Base-by-base conservation (phyloP, 2,888 invertebrate species). In the Cancer borealis region DNA sequence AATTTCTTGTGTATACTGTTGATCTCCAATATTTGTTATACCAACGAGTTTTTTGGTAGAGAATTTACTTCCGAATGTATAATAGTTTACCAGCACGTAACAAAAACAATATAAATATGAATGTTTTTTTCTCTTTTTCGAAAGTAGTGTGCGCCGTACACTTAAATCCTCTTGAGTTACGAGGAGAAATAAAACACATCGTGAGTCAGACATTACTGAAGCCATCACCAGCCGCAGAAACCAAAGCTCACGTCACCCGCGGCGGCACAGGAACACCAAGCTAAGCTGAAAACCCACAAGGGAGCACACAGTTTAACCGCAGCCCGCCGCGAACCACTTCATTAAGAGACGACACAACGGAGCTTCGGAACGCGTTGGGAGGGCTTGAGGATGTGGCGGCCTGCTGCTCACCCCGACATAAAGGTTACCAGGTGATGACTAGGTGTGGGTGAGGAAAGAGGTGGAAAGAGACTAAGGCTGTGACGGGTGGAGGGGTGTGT, bases 251-350 rank as follows among this genome's bases (percentile, higher is more conserved):
- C 84, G 84, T 39, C 84, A 39, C 84, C 39, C 10, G 6, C 84
- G 10, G 84, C 84, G 14, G 39, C 39, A 39, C 73, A 84, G 84
- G 39, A 84, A 84, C 14, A 84, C 1, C 14, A 30, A 14, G 84
- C 26, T 84, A 84, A 84, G 84, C 39, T 30, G 39, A 14, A 84
- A 84, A 84, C 84, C 84, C 84, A 84, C 84, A 84, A 84, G 84
- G 39, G 84, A 84, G 84, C 30, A 39, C 14, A 39, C 14, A 39
- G 84, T 12, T 5, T 30, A 84, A 84, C 84, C 84, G 30, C 84
- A 84, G 84, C 14, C 84, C 84, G 39, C 84, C 39, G 30, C 39
- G 30, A 84, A 84, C 84, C 84, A 39, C 84, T 39, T 84, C 39
- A 30, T 39, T 84, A 84, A 10, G 84, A 12, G 84, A 84, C 30